A percentile compares a stretch with the other conserved stretches of the same genome.
These are phyloP conservation scores for Helostoma temminkii DNA, from an alignment of 2,797 vertebrate genomes.

Conservation along the genomic window DNA sequence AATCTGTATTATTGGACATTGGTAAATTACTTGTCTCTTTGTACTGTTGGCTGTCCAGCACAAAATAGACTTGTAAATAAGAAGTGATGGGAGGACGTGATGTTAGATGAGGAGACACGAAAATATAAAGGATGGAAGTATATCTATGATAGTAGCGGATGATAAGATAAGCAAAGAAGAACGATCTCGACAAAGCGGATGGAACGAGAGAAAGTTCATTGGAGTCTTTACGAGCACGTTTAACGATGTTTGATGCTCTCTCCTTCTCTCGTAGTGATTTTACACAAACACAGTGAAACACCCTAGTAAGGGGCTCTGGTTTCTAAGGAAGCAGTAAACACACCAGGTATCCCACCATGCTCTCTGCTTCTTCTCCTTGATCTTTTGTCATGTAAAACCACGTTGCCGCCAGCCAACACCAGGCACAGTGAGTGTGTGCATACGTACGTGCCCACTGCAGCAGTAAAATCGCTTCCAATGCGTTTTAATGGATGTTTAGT, in stretches of 20 bases:
- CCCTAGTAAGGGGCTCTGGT: constrained; percentile 55
- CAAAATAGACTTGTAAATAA: no score
- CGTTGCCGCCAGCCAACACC: constrained; percentile 48
- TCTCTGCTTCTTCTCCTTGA: constrained; percentile 56
- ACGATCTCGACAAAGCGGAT: neutral
- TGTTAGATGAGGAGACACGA: no score
- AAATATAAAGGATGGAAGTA: neutral
- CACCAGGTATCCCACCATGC: constrained; percentile 66
- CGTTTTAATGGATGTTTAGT: constrained; percentile 34
- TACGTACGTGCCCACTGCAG: neutral
- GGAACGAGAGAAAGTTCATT: neutral
- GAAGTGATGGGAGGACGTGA: no score
- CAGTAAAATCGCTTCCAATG: constrained; percentile 36
- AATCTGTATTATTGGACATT: no score
- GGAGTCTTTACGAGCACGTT: neutral
- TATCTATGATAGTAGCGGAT: neutral
- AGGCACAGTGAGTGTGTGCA: constrained; percentile 15
- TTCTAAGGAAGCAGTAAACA: constrained; percentile 73
- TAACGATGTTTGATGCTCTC: constrained; percentile 10
- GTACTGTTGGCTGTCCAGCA: no score
- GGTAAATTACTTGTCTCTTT: no score
- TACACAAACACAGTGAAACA: constrained; percentile 58
- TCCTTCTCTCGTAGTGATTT: constrained; percentile 39
- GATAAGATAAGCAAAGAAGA: neutral
- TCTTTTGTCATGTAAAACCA: constrained; percentile 64